These are phyloP conservation scores for Amphimallon solstitiale DNA, from an alignment of 2,888 invertebrate species.

Conservation along the genomic window DNA sequence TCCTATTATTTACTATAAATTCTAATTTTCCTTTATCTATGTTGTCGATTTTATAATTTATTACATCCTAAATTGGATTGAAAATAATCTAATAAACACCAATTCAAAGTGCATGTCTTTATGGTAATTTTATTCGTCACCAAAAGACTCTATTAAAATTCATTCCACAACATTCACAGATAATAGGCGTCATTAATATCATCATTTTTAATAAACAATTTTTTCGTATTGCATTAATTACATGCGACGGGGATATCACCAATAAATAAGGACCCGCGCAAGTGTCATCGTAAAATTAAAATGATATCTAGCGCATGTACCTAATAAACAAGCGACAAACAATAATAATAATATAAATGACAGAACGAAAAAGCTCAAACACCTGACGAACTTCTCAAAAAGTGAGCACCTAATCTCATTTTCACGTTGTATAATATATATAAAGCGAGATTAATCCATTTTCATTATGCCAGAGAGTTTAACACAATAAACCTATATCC, in stretches of 20 bases:
- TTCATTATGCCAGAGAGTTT: slow-evolving; percentile 54
- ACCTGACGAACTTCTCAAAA: slow-evolving; percentile 56
- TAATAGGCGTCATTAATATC: too few species aligned
- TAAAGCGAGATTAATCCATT: slow-evolving; percentile 50
- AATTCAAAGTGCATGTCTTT: too few species aligned
- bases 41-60: too few species aligned
- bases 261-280: not conserved
- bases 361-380: slow-evolving; percentile 53
- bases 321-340: slow-evolving; percentile 16
- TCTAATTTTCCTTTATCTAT: too few species aligned
- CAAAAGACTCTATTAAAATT: too few species aligned
- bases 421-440: slow-evolving; percentile 41
- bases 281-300: not conserved
- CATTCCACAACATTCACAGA: too few species aligned
- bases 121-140: too few species aligned
- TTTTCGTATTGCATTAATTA: not conserved
- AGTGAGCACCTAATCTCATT: slow-evolving; percentile 52
- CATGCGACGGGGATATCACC: not conserved
- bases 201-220: too few species aligned
- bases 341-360: slow-evolving; percentile 40
- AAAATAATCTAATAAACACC: too few species aligned
- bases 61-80: too few species aligned
- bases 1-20: too few species aligned
- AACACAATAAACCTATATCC: slow-evolving; percentile 47
- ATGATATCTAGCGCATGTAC: not conserved